These are phyloP conservation scores for Cordilura impudica DNA, from an alignment of 2,888 invertebrate genomes.

Conservation along the genomic window DNA sequence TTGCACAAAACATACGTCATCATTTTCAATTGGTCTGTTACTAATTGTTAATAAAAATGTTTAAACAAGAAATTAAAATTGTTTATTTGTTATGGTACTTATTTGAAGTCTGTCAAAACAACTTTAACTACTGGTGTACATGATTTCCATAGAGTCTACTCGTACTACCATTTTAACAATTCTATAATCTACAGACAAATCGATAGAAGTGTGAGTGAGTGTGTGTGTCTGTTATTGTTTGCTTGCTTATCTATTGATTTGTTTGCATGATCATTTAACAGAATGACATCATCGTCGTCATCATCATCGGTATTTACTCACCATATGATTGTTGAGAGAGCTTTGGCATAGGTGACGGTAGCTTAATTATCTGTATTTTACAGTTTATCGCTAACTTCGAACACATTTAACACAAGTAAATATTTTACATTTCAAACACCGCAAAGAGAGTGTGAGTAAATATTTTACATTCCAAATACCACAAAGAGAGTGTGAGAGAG, in stretches of 20 bases:
- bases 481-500: too few species aligned
- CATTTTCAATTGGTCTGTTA: conserved; percentile 4
- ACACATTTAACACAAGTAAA: neutral
- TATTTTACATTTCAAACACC: too few species aligned
- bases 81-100: too few species aligned
- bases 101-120: neutral
- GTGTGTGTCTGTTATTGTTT: neutral
- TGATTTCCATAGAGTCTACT: conserved; percentile 10
- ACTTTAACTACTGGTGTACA: too few species aligned
- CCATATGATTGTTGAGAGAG: neutral
- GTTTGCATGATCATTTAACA: conserved; percentile 31
- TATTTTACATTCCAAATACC: too few species aligned
- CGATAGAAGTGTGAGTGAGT: neutral
- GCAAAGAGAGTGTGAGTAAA: too few species aligned
- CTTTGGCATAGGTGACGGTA: neutral
- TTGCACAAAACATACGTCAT: too few species aligned
- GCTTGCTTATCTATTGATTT: conserved; percentile 21
- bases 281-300: conserved; percentile 42
- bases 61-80: too few species aligned
- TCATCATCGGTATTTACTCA: conserved; percentile 17
- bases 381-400: neutral
- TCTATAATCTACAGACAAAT: neutral
- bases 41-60: conserved; percentile 12
- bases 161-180: neutral
- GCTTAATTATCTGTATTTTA: conserved; percentile 7